Evolutionary conservation across 2,797 vertebrate genomes (phyloP), one percentile per base, ranked within the genome.

Genomic region (Peromyscus attwateri): DNA sequence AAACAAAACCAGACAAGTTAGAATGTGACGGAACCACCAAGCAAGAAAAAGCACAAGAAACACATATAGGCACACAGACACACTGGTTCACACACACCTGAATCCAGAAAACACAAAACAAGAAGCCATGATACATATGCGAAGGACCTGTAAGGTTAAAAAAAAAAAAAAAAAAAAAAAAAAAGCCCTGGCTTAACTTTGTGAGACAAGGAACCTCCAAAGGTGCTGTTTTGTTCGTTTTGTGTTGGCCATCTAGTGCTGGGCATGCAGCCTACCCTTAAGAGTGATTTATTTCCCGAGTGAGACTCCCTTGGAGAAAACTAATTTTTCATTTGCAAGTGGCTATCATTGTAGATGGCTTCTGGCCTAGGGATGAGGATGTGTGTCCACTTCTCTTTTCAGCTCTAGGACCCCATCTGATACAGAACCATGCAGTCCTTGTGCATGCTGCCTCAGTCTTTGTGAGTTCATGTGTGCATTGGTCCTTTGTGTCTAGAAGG

Each of bases 81-180:
- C 43, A 76, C 6, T 2, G 1, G 6, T 43, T 75, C 11, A 43
- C 12, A 2, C 40, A 6, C 23, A 43, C 40, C 5, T 0, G 5
- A 25, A 2, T 75, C 11, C 73, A 75, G 27, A 75, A 43, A 75
- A 43, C 40, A 75, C 73, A 43, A 75, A 25, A 75, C 23, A 43
- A 27, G 37, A 75, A 43, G 21, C 73, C 40, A 14, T 43, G 43
- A 13, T 43, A 75, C 12, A 40, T 43, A 75, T 43, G 37, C 37
- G 27, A 43, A 75, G 40, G 40, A 43, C 73, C 73, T 27, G 40
- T 43, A 43, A 43, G 73, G 25, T 71, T 27, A 23, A 40, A 71
- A n/a, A 71, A n/a, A 19, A 3, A 37, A 71, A 23, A 40, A 71
- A n/a, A 71, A n/a, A 19, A 3, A 37, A 71, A 49, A 49, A 49